These are phyloP conservation scores for mouse (Mus musculus) DNA, from an alignment of 2,113 vertebrate species.

Conservation along the genomic window GRCm39 chrX:118715501-118716000, in stretches of 20 bases:
- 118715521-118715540: neutral
- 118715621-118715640: too few relatives aligned
- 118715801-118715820: too few relatives aligned
- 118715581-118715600: neutral
- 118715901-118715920: neutral
- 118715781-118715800: too few relatives aligned
- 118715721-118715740: too few relatives aligned
- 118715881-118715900: neutral
- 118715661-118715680: too few relatives aligned
- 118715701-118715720: too few relatives aligned
- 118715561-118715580: neutral
- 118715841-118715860: neutral
- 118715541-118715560: neutral
- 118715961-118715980: neutral
- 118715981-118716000: neutral
- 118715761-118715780: too few relatives aligned
- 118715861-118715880: neutral
- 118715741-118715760: too few relatives aligned
- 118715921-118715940: neutral
- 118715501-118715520: neutral
- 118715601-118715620: neutral
- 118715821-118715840: too few relatives aligned
- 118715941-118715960: neutral
- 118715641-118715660: too few relatives aligned
- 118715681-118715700: too few relatives aligned